These are phyloP conservation scores for Phallusia fumigata DNA, from an alignment of 23 tunicate genomes.

Conservation along the genomic window DNA sequence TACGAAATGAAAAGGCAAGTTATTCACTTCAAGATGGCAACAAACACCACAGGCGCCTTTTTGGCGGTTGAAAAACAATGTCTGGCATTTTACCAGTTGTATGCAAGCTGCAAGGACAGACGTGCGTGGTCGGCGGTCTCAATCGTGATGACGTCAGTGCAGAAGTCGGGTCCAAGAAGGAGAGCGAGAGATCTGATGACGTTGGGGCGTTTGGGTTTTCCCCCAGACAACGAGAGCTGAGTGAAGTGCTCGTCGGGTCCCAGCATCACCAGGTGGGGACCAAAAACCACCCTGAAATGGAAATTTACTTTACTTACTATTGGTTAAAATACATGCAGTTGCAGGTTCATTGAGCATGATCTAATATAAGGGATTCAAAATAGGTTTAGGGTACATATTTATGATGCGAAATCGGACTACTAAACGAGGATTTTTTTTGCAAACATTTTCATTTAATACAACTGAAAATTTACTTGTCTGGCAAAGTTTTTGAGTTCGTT, in stretches of 20 bases:
- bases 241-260: slow-evolving; percentile 98
- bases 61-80: no score
- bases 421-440: no score
- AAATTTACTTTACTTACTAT: not conserved
- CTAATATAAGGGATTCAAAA: no score
- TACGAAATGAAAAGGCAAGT: no score
- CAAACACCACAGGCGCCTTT: no score
- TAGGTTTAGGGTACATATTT: no score
- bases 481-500: no score
- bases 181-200: slow-evolving; percentile 87
- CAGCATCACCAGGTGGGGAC: slow-evolving; percentile 95
- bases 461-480: no score
- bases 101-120: slow-evolving; percentile 84
- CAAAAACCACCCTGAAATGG: slow-evolving; percentile 76
- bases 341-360: no score
- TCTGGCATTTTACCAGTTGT: slow-evolving; percentile 61
- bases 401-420: no score
- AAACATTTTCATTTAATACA: no score
- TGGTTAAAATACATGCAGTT: not conserved
- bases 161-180: slow-evolving; percentile 95
- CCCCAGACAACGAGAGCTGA: slow-evolving; percentile 92
- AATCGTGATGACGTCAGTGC: slow-evolving; percentile 92
- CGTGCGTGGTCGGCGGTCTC: slow-evolving; percentile 98
- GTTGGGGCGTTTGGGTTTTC: slow-evolving; percentile 90
- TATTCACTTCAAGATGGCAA: no score